phyloP scores from a whole-genome alignment of 1,140 invertebrate species.

The Argopecten irradians region DNA sequence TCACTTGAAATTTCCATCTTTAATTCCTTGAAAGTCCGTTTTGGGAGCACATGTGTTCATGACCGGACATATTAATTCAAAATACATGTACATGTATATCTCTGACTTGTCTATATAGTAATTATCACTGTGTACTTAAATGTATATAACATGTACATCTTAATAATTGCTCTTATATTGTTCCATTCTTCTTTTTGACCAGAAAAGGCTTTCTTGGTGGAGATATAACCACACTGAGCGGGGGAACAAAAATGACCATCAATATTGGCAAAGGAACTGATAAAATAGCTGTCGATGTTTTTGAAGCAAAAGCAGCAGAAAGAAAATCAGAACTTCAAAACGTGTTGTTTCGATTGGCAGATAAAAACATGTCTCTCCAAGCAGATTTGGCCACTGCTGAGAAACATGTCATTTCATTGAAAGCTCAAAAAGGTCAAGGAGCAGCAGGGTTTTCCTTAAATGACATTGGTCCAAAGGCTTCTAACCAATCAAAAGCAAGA shows the following conservation, averaged over 20 bases:
- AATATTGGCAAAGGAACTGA: constrained; percentile 63
- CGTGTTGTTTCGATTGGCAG: constrained; percentile 67
- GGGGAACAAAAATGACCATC: constrained; percentile 65
- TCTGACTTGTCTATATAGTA: neutral
- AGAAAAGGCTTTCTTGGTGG: constrained; percentile 67
- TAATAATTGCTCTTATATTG: neutral
- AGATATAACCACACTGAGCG: constrained; percentile 57
- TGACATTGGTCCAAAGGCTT: constrained; percentile 61
- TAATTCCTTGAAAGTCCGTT: too few species aligned
- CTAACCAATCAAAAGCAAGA: constrained; percentile 59
- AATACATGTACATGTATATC: neutral
- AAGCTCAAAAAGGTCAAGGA: constrained; percentile 54
- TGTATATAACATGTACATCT: neutral
- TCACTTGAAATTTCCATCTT: too few species aligned
- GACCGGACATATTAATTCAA: too few species aligned
- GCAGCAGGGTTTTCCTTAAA: constrained; percentile 52
- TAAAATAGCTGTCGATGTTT: constrained; percentile 63
- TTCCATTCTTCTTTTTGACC: constrained; percentile 50
- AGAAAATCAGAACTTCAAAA: constrained; percentile 68
- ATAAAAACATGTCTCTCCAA: constrained; percentile 56
- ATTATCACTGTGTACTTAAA: neutral
- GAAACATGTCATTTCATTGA: constrained; percentile 62
- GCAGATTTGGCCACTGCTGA: constrained; percentile 60
- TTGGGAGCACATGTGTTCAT: too few species aligned
- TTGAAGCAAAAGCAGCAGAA: constrained; percentile 70